Base-by-base conservation (phyloP, 2,797 vertebrate genomes). In the Peromyscus attwateri region DNA sequence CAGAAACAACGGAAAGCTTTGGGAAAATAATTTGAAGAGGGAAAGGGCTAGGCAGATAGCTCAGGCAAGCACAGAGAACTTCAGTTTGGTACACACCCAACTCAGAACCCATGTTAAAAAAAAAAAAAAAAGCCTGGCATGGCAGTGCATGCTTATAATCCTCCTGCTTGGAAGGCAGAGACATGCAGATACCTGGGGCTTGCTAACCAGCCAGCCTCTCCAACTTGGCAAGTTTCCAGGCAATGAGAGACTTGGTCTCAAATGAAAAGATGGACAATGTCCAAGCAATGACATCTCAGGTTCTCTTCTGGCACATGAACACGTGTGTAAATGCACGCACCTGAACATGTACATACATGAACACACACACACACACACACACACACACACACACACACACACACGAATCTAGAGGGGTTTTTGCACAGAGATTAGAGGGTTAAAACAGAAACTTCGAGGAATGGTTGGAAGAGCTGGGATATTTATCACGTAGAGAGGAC, bases 371-470 rank as follows among this genome's bases (percentile, higher is more conserved):
- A 83, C 29, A 21, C 37, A 43, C 34, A 71, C 17, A 19, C 68
- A 70, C 31, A 68, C 34, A 34, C 25, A 43, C n/a, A 62, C 13
- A 29, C 57, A 62, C 9, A 43, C 37, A 75, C 12, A 57, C 52
- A 80, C 34, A 55, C 3, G 9, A 49, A 52, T 25, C n/a, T 70
- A 71, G 12, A 87, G 34, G 60, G 16, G 21, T 7, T 55, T 34
- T n/a, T 25, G 31, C 19, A 27, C 21, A 88, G 25, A 27, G 76
- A 87, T 84, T 57, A 27, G 81, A 19, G 25, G 31, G 62, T 25
- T 81, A 27, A 19, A 91, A 80, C 92, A 90, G 10, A 43, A 55
- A 81, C 13, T 96, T 89, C n/a, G 43, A 91, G 34, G 64, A 95
- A 95, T 52, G 27, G 27, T 93, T 37, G 82, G 8, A 94, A 62